These are phyloP conservation scores for Acholoe squamosa DNA, from an alignment of 2,888 invertebrate genomes.

Conservation along the genomic window DNA sequence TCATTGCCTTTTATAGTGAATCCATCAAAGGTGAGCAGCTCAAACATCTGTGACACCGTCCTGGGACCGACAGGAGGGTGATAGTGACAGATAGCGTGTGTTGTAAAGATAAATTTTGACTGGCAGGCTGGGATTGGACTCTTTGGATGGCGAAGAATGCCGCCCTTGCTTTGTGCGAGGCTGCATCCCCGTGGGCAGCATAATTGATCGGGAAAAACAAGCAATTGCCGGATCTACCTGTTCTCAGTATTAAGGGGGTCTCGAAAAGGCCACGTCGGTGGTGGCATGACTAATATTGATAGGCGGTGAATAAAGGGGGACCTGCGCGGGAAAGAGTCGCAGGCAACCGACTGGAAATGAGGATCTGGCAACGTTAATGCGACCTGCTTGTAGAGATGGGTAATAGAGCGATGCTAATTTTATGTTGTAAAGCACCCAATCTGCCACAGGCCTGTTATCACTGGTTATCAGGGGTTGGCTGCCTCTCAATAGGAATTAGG, in stretches of 20 bases:
- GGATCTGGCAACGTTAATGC: background rate
- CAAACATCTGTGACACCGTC: slow-evolving; percentile 22
- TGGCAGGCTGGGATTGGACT: slow-evolving; percentile 28
- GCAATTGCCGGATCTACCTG: slow-evolving; percentile 31
- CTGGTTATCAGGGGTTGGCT: background rate
- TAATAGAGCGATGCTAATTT: background rate
- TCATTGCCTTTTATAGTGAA: background rate
- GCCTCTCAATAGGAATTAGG: background rate
- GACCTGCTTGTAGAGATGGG: background rate
- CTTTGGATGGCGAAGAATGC: background rate
- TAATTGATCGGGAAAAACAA: slow-evolving; percentile 45
- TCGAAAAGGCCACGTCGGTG: slow-evolving; percentile 23
- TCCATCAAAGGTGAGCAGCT: slow-evolving; percentile 1
- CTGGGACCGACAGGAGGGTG: background rate
- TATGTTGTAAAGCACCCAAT: background rate
- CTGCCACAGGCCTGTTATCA: background rate
- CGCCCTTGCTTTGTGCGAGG: slow-evolving; percentile 26
- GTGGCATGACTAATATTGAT: slow-evolving; percentile 24
- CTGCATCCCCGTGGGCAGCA: slow-evolving; percentile 6
- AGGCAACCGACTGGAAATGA: slow-evolving; percentile 14
- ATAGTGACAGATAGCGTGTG: slow-evolving; percentile 23
- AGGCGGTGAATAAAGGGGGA: background rate
- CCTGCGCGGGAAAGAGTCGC: background rate
- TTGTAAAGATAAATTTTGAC: slow-evolving; percentile 17
- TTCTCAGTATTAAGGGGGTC: slow-evolving; percentile 33